phyloP scores from a whole-genome alignment of 1,140 invertebrate species.

The Daktulosphaira vitifoliae region DNA sequence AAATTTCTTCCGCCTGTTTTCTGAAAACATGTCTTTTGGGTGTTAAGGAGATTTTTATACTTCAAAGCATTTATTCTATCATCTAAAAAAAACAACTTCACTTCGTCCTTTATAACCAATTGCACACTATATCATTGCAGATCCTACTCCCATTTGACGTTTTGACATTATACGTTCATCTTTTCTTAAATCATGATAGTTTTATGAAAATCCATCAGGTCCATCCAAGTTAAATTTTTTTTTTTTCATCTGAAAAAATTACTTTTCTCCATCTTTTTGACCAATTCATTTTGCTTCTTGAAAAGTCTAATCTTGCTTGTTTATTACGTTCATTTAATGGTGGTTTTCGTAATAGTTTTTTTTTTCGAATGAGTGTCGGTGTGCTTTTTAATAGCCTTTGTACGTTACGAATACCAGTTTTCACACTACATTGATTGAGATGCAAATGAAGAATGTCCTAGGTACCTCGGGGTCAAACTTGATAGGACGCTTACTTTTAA shows the following conservation, averaged over 20 bases:
- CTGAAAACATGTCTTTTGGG: not conserved
- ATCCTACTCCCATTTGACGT: constrained; percentile 10
- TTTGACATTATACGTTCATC: not conserved
- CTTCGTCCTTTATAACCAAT: constrained; percentile 11
- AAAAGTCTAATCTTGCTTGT: too few relatives aligned
- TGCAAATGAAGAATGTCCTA: not conserved
- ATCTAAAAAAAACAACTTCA: constrained; percentile 7
- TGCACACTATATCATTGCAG: constrained; percentile 3
- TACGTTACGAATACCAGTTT: too few relatives aligned
- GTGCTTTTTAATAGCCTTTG: too few relatives aligned
- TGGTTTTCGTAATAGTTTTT: too few relatives aligned
- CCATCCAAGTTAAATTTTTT: too few relatives aligned
- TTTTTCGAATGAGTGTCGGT: too few relatives aligned
- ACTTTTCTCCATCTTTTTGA: too few relatives aligned
- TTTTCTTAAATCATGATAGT: not conserved
- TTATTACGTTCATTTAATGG: too few relatives aligned
- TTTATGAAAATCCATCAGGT: not conserved
- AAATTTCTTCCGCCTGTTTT: constrained; percentile 1
- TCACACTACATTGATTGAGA: too few relatives aligned
- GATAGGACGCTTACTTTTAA: not conserved
- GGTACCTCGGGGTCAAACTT: not conserved
- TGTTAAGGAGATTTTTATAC: not conserved
- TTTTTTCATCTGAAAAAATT: too few relatives aligned
- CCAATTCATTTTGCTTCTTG: too few relatives aligned
- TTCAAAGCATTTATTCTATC: constrained; percentile 15